These are phyloP conservation scores for Holothuria scabra DNA, from an alignment of 53 echinoderm and acorn worm genomes.

Conservation along the genomic window DNA sequence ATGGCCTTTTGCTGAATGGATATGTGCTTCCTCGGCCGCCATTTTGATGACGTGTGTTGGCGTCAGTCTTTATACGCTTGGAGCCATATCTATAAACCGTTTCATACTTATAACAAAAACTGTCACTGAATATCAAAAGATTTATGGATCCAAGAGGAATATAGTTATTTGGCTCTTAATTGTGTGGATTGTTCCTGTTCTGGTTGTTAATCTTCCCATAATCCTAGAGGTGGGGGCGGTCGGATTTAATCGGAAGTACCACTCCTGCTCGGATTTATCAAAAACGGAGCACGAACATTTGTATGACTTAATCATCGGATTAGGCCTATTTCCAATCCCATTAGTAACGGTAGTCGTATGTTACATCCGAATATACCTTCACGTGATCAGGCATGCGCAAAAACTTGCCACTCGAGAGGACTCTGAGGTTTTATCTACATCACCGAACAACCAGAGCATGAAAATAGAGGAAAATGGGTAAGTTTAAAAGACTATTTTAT, in stretches of 20 bases:
- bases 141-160: conserved; percentile 63
- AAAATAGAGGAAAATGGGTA: conserved; percentile 37
- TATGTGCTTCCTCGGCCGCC: conserved; percentile 77
- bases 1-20: conserved; percentile 80
- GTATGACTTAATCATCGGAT: conserved; percentile 79
- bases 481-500: not conserved
- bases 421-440: conserved; percentile 37
- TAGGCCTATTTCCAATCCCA: conserved; percentile 86
- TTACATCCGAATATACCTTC: conserved; percentile 72
- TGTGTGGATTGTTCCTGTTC: conserved; percentile 73
- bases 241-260: conserved; percentile 79
- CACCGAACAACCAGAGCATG: conserved; percentile 33
- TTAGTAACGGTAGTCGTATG: conserved; percentile 74
- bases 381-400: conserved; percentile 67
- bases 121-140: conserved; percentile 68
- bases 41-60: conserved; percentile 84
- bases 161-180: conserved; percentile 60
- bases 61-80: conserved; percentile 84
- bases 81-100: conserved; percentile 85
- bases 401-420: conserved; percentile 41
- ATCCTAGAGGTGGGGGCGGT: conserved; percentile 75
- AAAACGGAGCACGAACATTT: conserved; percentile 48
- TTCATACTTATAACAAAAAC: conserved; percentile 82
- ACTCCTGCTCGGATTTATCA: conserved; percentile 77
- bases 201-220: conserved; percentile 71